These are phyloP conservation scores for Leptarthrus brevirostris DNA, from an alignment of 2,888 invertebrate genomes.

Conservation along the genomic window DNA sequence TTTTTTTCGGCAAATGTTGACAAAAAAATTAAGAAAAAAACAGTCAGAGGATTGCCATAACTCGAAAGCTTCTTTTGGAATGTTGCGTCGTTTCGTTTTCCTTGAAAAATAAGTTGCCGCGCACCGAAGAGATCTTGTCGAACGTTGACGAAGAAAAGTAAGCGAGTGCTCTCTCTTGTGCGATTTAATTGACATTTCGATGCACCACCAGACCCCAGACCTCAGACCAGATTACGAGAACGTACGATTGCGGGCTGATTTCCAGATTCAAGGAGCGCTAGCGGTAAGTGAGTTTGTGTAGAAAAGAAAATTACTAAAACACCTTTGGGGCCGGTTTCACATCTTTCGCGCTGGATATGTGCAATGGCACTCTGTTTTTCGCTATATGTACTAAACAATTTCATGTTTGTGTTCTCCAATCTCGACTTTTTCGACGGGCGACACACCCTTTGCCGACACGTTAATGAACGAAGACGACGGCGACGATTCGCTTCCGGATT, in stretches of 20 bases:
- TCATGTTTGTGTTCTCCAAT: neutral
- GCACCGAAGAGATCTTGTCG: neutral
- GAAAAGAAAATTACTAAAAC: too few relatives aligned
- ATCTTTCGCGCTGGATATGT: too few relatives aligned
- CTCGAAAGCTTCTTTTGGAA: slow-evolving; percentile 36
- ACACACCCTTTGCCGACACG: neutral
- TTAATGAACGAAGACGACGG: neutral
- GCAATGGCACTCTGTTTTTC: too few relatives aligned
- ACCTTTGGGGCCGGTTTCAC: too few relatives aligned
- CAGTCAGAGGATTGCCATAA: slow-evolving; percentile 37
- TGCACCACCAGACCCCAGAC: neutral
- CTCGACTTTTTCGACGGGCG: neutral
- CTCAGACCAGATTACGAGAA: too few relatives aligned
- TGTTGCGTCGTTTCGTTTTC: slow-evolving; percentile 39
- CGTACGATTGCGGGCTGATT: neutral
- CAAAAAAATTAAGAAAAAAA: neutral
- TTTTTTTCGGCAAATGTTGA: slow-evolving; percentile 13
- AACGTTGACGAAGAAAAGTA: neutral
- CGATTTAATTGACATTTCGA: slow-evolving; percentile 12
- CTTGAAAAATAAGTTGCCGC: slow-evolving; percentile 15
- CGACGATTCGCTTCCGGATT: slow-evolving; percentile 6
- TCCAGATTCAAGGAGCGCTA: slow-evolving; percentile 5
- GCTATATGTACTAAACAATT: too few relatives aligned
- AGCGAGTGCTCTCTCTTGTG: neutral
- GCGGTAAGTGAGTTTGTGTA: neutral